Conservation (phyloP, 1,140 invertebrate genomes). For the Grapholita molesta region DNA sequence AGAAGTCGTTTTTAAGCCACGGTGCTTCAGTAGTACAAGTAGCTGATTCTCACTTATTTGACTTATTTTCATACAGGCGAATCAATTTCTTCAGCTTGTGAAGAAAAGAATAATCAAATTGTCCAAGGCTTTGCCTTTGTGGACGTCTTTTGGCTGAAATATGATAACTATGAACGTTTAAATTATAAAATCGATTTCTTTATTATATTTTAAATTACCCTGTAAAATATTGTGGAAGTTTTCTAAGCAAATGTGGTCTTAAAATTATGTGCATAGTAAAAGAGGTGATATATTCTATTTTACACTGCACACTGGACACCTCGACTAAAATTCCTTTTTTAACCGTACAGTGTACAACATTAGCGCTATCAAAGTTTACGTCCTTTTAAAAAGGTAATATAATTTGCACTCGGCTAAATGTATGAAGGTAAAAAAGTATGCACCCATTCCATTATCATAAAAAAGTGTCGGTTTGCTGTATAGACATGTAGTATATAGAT, state of each 20-base stretch:
- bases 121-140: too few species aligned
- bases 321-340: background rate
- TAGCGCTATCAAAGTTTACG: background rate
- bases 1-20: too few species aligned
- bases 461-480: constrained; percentile 10
- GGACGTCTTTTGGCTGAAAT: too few species aligned
- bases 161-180: too few species aligned
- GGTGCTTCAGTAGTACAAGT: too few species aligned
- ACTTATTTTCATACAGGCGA: too few species aligned
- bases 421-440: constrained; percentile 3
- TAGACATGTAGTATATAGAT: background rate
- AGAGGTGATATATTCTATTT: background rate
- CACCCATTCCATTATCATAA: constrained; percentile 11
- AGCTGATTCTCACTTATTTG: too few species aligned
- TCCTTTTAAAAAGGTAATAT: background rate
- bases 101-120: too few species aligned
- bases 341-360: background rate
- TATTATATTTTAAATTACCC: too few species aligned
- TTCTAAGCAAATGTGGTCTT: background rate
- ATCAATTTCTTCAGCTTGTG: too few species aligned
- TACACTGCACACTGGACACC: background rate
- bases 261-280: background rate
- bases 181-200: too few species aligned
- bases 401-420: constrained; percentile 10
- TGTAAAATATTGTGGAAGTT: background rate